Base-by-base conservation (phyloP, 2,797 vertebrate species). In the Ficedula albicollis region DNA sequence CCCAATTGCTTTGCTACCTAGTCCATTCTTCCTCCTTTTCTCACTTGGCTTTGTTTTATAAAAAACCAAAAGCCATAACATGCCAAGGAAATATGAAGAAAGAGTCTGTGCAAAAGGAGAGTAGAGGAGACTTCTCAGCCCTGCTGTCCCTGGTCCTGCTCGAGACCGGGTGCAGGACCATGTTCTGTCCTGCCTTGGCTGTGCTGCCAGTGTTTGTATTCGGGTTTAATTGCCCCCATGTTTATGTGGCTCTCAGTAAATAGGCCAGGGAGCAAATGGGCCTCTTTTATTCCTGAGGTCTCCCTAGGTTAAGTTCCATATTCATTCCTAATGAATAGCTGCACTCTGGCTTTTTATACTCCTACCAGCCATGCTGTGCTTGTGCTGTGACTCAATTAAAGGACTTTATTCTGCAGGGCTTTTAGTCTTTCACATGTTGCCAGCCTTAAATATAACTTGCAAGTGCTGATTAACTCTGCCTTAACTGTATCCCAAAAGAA, bases 1-100 rank as follows among this genome's bases (percentile, higher is more conserved):
- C 95, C 94, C 93, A 96, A 89, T 96, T 97, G 96, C 96, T 98
- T 97, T 97, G 96, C 97, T 96, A 86, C 89, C 84, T 83, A 93
- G 91, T 96, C 95, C 83, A 56, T 97, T 97, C 96, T 85, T 84
- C 51, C 80, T 90, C 30, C 84, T 52, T 96, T 92, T 88, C 92
- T 89, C 95, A 70, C 68, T 87, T 87, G 46, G 36, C 39, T 94
- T 96, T 93, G 89, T 95, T 93, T 94, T 30, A 73, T 84, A 56
- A 79, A 77, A 87, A 92, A 54, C 66, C 75, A 81, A 84, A 90
- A 87, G 64, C 51, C 68, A 23, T 87, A 48, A 46, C 39, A 7
- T 89, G 75, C 34, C 30, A 80, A 67, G 60, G 73, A 95, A 86
- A 54, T 16, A 51, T 1, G 54, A 87, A 10, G 63, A 11, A 60